Base-by-base conservation (phyloP, 2,113 vertebrate species). In the Plecturocebus donacophilus region DNA sequence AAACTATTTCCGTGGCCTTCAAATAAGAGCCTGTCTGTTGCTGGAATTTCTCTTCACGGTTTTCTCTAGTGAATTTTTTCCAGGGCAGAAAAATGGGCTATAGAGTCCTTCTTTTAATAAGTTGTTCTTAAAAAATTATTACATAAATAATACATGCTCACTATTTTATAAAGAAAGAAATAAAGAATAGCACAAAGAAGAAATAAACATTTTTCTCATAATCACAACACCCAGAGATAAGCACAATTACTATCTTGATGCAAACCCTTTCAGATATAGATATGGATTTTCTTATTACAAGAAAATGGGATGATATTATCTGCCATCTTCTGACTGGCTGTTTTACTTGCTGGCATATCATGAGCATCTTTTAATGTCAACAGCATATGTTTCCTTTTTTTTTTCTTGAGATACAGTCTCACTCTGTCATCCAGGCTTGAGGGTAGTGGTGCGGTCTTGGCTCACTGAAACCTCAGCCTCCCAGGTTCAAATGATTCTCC, bases 141-240 rank as follows among this genome's bases (percentile, higher is more conserved):
- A 4, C 61, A 52, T 90, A 79, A 96, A 87, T 94, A 96, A 96
- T 90, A 58, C 58, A 90, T 52, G 52, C 20, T 93, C 47, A 8
- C 75, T 93, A 68, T 84, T 95, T 95, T 40, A 40, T 87, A 92
- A 90, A 52, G 68, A 58, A 47, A 93, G 81, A 83, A 68, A 84
- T 61, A 52, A 87, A 87, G 87, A 79, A 49, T 45, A 56, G 42
- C 68, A 79, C 85, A 58, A 77, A 83, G 64, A 87, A 85, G 52
- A 93, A 71, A 87, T 86, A 87, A 83, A 83, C 73, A 58, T 92
- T n/a, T 56, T 54, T 92, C 81, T 92, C 81, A 49, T 56, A 32
- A 79, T 71, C 75, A 73, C 42, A 49, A 8, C 21, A 5, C 42
- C 40, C 42, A 73, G 84, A 56, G 23, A 77, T 40, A 38, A 54